These are phyloP conservation scores for Calameuta filiformis DNA, from an alignment of 2,888 invertebrate species.

Conservation along the genomic window DNA sequence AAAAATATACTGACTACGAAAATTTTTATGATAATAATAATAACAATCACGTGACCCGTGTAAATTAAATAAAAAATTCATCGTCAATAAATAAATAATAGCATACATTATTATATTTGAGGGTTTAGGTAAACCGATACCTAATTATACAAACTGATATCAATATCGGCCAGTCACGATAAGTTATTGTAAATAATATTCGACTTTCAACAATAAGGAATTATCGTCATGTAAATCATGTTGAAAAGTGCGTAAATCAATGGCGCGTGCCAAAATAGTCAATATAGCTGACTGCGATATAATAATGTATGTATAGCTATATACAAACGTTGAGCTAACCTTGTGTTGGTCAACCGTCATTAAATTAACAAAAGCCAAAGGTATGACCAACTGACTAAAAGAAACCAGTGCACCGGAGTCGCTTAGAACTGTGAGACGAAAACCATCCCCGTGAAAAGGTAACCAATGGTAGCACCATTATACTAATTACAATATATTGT, in stretches of 20 bases:
- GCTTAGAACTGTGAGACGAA: not conserved
- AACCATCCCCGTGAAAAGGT: not conserved
- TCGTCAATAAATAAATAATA: not conserved
- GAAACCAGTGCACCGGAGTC: not conserved
- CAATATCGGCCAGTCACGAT: not conserved
- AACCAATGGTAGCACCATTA: not conserved
- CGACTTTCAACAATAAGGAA: not conserved
- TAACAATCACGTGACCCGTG: not conserved
- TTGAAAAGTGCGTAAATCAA: not conserved
- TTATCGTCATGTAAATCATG: not conserved
- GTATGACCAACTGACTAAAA: not conserved
- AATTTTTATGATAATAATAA: not conserved
- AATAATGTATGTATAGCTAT: not conserved
- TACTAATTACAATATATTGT: not conserved
- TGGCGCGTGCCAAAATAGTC: not conserved
- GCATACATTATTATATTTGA: not conserved
- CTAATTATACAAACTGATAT: not conserved
- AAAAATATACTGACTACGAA: not conserved
- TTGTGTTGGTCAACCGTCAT: not conserved
- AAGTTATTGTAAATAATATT: not conserved
- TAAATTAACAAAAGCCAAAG: not conserved
- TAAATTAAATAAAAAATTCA: not conserved
- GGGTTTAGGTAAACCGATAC: not conserved
- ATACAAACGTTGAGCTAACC: not conserved
- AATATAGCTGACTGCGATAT: not conserved